These are phyloP conservation scores for Himalopsyche kuldschensis DNA, from an alignment of 2,888 invertebrate genomes.

Conservation along the genomic window DNA sequence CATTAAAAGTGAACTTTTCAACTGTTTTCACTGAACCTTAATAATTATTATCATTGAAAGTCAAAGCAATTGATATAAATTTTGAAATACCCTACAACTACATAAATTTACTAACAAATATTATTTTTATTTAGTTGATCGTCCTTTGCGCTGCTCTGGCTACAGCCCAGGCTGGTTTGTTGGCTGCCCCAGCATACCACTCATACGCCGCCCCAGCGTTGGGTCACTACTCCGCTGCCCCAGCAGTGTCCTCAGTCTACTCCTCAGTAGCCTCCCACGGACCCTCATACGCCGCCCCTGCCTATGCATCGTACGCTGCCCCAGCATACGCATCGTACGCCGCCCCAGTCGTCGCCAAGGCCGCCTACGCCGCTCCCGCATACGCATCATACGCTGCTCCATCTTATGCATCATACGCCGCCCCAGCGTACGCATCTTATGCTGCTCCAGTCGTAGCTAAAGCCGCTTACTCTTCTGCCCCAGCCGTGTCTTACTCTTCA, in stretches of 20 bases:
- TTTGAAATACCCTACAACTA: no score
- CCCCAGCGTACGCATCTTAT: constrained; percentile 39
- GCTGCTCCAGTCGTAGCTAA: constrained; percentile 48
- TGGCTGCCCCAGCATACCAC: constrained; percentile 39
- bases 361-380: constrained; percentile 39
- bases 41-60: no score
- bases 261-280: constrained; percentile 41
- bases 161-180: constrained; percentile 34
- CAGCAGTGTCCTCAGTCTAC: constrained; percentile 44
- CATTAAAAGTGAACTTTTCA: no score
- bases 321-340: constrained; percentile 40
- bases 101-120: no score
- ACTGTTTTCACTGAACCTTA: no score
- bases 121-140: constrained; percentile 29
- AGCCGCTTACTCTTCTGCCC: constrained; percentile 53
- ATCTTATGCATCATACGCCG: constrained; percentile 42
- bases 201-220: constrained; percentile 43
- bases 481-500: constrained; percentile 41
- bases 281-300: constrained; percentile 32
- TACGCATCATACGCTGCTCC: constrained; percentile 31
- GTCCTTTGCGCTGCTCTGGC: constrained; percentile 36
- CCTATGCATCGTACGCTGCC: constrained; percentile 20
- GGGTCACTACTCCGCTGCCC: constrained; percentile 43
- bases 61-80: no score
- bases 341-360: constrained; percentile 21